Percentiles rank a stretch among this genome's conserved stretches.
Evolutionary conservation across 2,797 vertebrate genomes (phyloP).

Genomic region (Enteromius mattozi): DNA sequence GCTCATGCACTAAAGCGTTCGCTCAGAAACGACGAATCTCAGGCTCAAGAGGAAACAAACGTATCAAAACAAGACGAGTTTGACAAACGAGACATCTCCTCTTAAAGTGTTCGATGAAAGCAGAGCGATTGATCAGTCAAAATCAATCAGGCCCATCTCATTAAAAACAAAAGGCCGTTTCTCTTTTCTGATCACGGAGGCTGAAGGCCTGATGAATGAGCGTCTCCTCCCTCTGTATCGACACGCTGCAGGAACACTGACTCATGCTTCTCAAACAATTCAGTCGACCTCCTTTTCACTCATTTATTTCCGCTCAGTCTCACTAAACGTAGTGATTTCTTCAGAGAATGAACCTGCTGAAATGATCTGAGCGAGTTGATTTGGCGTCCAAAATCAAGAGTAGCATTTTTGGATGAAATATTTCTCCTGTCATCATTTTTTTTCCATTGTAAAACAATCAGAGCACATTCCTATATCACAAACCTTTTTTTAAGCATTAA

Average conservation of each 20-base stretch:
- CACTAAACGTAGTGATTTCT: background rate
- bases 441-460: conserved; percentile 79
- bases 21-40: background rate
- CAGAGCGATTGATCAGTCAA: background rate
- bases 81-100: background rate
- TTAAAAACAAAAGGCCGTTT: conserved; percentile 67
- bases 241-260: background rate
- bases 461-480: conserved; percentile 85
- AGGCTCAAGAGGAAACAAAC: background rate
- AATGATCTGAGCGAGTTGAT: background rate
- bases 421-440: conserved; percentile 68
- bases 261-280: background rate
- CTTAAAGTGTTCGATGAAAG: background rate
- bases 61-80: background rate
- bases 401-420: conserved; percentile 23
- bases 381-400: background rate
- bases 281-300: conserved; percentile 27
- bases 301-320: conserved; percentile 4
- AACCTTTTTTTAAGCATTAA: conserved; percentile 86
- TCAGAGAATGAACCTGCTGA: background rate
- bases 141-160: conserved; percentile 69
- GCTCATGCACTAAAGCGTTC: background rate
- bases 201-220: conserved; percentile 61
- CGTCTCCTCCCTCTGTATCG: conserved; percentile 32
- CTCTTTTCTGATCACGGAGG: conserved; percentile 39